A percentile compares a stretch with the other conserved stretches of the same genome.
These are phyloP conservation scores for Hydra vulgaris DNA, from an alignment of 30 jellyfish, hydroid and myxozoan species.

Conservation along the genomic window DNA sequence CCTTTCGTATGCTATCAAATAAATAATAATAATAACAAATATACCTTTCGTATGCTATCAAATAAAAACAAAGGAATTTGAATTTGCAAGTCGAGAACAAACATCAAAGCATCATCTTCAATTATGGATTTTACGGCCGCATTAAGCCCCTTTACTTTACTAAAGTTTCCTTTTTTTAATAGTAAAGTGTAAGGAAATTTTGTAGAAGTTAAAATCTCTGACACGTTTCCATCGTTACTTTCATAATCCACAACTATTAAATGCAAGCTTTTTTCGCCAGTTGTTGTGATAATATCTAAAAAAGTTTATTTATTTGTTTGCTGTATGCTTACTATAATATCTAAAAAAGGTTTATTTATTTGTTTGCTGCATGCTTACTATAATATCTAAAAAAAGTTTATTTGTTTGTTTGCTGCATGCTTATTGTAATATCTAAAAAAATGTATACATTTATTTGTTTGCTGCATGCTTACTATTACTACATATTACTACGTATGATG, in stretches of 20 bases:
- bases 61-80: slow-evolving; percentile 27
- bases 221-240: slow-evolving; percentile 57
- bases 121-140: slow-evolving; percentile 19
- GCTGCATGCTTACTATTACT: no score
- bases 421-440: no score
- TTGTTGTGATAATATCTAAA: slow-evolving; percentile 30
- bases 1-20: not conserved
- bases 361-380: no score
- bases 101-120: slow-evolving; percentile 25
- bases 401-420: no score
- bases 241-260: slow-evolving; percentile 47
- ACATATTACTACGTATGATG: no score
- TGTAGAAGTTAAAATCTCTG: slow-evolving; percentile 29
- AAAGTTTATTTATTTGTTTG: no score
- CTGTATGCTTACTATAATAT: no score
- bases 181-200: slow-evolving; percentile 43
- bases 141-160: slow-evolving; percentile 26
- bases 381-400: no score
- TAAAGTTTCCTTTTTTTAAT: slow-evolving; percentile 47
- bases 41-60: slow-evolving; percentile 38
- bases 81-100: slow-evolving; percentile 30
- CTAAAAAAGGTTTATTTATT: no score
- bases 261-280: slow-evolving; percentile 56
- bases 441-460: no score
- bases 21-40: not conserved